Base-by-base conservation (phyloP, 2,113 vertebrate genomes). In the Siniperca chuatsi region DNA sequence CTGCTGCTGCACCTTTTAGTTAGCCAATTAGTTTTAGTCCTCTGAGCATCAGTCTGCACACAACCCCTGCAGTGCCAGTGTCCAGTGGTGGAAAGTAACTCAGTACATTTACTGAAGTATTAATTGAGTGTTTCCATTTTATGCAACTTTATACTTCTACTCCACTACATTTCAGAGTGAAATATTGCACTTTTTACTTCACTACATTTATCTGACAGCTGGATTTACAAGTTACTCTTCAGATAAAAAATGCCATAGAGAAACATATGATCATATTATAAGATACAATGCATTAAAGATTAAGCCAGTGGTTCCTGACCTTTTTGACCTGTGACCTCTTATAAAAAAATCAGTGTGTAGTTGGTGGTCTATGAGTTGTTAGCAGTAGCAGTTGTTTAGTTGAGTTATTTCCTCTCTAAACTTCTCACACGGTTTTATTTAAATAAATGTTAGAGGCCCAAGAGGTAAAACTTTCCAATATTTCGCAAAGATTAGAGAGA, bases 1-100 rank as follows among this genome's bases (percentile, higher is more conserved):
- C 69, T 18, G 40, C 35, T 66, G 50, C 42, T 52, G 60, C 60
- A 83, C 25, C 46, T 85, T 85, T 87, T 64, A 29, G 29, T 29
- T 29, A 29, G 40, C 55, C 78, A 78, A 69, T 78, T 80, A 91
- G 42, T 88, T 66, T 79, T 40, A 65, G 72, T 84, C 60, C 21
- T 85, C 52, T 67, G 85, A 85, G 62, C 66, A 81, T 73, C 52
- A 76, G 37, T 50, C 68, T 64, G 69, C 79, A 70, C 57, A 78
- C 35, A 74, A n/a, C 65, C 48, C 11, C 48, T 23, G 20, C 29
- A 35, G 64, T n/a, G 35, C 7, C 66, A 25, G 13, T 50, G 29
- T 61, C 12, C 55, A 50, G 2, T 25, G 33, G 29, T 18, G 15
- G 7, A 37, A 25, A 16, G 42, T 42, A 37, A 64, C 61, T 4